Base-by-base conservation (phyloP, 2,888 invertebrate genomes). In the Aleiodes alternator region DNA sequence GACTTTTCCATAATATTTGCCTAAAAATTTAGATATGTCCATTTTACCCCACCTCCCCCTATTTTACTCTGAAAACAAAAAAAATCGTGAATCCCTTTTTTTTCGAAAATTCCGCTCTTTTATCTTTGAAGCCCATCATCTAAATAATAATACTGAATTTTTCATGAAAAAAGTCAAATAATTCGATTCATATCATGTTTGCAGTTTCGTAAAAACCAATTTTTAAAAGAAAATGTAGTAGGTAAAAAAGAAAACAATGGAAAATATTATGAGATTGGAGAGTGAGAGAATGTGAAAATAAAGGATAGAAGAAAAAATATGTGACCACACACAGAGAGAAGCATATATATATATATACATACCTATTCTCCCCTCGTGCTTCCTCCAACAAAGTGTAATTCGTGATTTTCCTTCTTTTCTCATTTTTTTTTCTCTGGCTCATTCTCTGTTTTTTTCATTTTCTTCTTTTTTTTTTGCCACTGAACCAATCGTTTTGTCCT, bases 311-410 rank as follows among this genome's bases (percentile, higher is more conserved):
- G 29, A 12, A 29, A 29, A 56, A 56, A 56, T 4, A 6, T 31
- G 59, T 34, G 59, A 59, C 34, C 34, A 59, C 34, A 12, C n/a
- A 59, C 34, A 12, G 29, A 31, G 31, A 29, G n/a, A 31, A 31
- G 57, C 12, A 31, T 4, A 51, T 51, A 7, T 51, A 3, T 29
- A 31, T 4, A 51, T 51, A 7, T 51, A 1, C 51, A 12, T 51
- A 14, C 14, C 14, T 14, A 51, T 51, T 51, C 4, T 38, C 38
- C 14, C 14, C 71, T 31, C 12, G 16, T 48, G 12, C 12, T 43
- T n/a, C 11, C 29, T 29, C 59, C 71, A 43, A 72, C 71, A 72
- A 61, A 72, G 71, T 72, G 59, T 72, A 72, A 59, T 72, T 72
- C 61, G 71, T 59, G 51, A 72, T 59, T 59, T 59, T 59, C 11